A percentile compares a stretch with the other conserved stretches of the same genome.
These are phyloP conservation scores for Cryptoprocta ferox DNA, from an alignment of 2,797 vertebrate species.

Conservation along the genomic window DNA sequence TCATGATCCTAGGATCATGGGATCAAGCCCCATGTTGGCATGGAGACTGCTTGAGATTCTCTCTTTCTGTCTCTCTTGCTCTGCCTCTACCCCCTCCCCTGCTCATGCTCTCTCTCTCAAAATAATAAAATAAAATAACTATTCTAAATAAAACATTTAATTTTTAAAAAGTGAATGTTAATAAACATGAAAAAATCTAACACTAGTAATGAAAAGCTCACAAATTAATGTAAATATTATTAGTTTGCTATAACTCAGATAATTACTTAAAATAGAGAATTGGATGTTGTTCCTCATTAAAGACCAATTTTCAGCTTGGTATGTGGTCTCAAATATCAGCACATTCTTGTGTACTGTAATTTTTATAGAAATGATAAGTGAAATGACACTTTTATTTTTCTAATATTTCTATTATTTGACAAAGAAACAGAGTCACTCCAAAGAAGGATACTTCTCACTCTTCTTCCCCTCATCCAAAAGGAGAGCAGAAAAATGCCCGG, in stretches of 20 bases:
- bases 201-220: neutral
- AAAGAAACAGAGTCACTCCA: neutral
- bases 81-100: too few species aligned
- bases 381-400: neutral
- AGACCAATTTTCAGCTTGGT: neutral
- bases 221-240: slow-evolving; percentile 3
- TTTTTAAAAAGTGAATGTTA: neutral
- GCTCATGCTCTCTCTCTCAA: too few species aligned
- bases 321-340: neutral
- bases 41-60: too few species aligned
- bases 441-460: neutral
- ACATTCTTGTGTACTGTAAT: neutral
- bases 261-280: slow-evolving; percentile 28
- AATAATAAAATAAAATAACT: neutral
- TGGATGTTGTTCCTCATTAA: neutral
- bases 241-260: neutral
- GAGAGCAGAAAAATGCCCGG: neutral
- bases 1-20: too few species aligned
- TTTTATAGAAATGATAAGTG: neutral
- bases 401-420: neutral
- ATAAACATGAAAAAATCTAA: neutral
- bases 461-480: neutral
- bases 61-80: too few species aligned
- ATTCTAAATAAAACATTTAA: neutral
- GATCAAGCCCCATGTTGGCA: too few species aligned